phyloP scores from a whole-genome alignment of 2,113 vertebrate genomes.

The Turdus rufiventris region DNA sequence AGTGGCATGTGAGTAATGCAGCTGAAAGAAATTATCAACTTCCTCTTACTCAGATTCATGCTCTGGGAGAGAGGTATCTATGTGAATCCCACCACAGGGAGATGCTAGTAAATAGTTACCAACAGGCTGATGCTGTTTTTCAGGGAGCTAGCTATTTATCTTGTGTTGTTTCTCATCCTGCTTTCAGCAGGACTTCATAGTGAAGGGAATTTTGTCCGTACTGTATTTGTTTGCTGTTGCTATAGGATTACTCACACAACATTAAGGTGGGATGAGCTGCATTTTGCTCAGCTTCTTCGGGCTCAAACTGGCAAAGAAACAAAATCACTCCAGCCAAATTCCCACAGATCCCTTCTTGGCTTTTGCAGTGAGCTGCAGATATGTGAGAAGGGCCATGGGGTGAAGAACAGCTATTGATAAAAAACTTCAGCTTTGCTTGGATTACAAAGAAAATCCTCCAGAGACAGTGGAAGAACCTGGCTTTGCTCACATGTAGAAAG shows the following conservation, averaged over 20 bases:
- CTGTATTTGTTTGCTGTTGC: constrained; percentile 26
- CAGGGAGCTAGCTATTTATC: neutral
- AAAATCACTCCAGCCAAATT: neutral
- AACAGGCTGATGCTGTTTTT: neutral
- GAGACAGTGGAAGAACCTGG: neutral
- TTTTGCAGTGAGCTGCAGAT: neutral
- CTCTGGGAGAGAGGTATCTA: neutral
- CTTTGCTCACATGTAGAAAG: neutral
- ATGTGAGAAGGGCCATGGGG: neutral
- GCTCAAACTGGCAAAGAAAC: neutral
- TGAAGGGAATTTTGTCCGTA: neutral
- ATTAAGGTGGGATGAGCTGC: neutral
- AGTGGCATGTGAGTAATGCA: neutral
- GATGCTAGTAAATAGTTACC: neutral
- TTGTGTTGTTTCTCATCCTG: neutral
- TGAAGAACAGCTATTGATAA: neutral
- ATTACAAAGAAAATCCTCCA: neutral
- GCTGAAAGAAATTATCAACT: neutral
- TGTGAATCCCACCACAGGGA: neutral
- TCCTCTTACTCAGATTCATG: neutral
- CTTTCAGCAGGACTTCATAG: neutral
- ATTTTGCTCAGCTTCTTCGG: neutral
- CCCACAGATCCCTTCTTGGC: neutral
- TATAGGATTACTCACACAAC: neutral
- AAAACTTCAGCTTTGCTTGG: neutral